A percentile compares a stretch with the other conserved stretches of the same genome.
These are phyloP conservation scores for Phasia obesa DNA, from an alignment of 2,888 invertebrate genomes.

Conservation along the genomic window DNA sequence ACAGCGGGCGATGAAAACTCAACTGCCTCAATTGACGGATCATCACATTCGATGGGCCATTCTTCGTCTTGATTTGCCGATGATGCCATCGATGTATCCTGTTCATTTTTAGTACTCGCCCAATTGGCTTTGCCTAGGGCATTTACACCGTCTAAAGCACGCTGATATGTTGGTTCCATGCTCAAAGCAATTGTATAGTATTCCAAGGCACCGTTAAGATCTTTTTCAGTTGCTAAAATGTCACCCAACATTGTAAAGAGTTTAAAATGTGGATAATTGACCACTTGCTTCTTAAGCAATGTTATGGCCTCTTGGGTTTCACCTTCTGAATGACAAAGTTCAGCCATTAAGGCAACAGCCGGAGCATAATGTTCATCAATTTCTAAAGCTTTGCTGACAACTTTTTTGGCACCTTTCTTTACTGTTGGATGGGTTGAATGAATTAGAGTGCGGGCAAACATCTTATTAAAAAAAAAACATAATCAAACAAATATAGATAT, in stretches of 20 bases:
- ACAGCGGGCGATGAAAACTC: slow-evolving; percentile 80
- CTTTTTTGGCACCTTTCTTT: slow-evolving; percentile 85
- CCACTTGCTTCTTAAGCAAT: slow-evolving; percentile 86
- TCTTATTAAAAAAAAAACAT: slow-evolving; percentile 81
- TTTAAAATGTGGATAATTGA: slow-evolving; percentile 78
- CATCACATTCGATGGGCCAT: slow-evolving; percentile 79
- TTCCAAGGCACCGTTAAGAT: slow-evolving; percentile 79
- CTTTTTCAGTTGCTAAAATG: slow-evolving; percentile 77
- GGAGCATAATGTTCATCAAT: slow-evolving; percentile 88
- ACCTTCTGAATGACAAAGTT: slow-evolving; percentile 87
- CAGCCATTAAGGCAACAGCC: slow-evolving; percentile 88
- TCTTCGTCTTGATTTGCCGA: slow-evolving; percentile 77
- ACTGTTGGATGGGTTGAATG: slow-evolving; percentile 84
- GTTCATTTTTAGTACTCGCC: slow-evolving; percentile 68
- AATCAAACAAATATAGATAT: not conserved
- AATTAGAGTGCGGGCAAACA: slow-evolving; percentile 89
- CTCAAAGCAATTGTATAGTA: slow-evolving; percentile 80
- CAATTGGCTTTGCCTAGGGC: slow-evolving; percentile 77
- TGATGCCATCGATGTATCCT: slow-evolving; percentile 73
- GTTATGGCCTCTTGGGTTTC: slow-evolving; percentile 87
- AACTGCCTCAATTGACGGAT: slow-evolving; percentile 78
- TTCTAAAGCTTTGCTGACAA: slow-evolving; percentile 88
- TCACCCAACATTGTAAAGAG: slow-evolving; percentile 80
- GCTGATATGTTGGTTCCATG: slow-evolving; percentile 79
- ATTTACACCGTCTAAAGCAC: slow-evolving; percentile 79